Evolutionary conservation across 1,140 invertebrate genomes (phyloP).

Genomic region (Whitmania pigra): DNA sequence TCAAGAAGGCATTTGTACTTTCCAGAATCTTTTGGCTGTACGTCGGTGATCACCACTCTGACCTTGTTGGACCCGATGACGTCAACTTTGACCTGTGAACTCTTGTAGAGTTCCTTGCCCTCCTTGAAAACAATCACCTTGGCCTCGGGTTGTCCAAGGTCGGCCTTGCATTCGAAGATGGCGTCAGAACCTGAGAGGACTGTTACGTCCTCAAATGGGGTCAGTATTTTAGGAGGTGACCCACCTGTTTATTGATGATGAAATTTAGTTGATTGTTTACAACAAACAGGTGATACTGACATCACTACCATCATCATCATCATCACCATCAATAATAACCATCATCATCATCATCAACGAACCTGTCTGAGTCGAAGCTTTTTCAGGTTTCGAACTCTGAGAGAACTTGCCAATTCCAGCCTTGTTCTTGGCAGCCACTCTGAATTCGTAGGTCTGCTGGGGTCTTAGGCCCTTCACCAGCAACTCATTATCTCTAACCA

Average conservation of each 20-base stretch:
- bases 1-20: constrained; percentile 35
- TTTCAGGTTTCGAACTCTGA: constrained; percentile 12
- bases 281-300: too few relatives aligned
- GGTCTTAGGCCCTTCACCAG: constrained; percentile 70
- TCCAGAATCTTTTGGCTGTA: constrained; percentile 36
- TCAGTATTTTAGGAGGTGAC: constrained; percentile 34
- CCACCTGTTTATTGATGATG: constrained; percentile 30
- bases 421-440: constrained; percentile 78
- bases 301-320: neutral
- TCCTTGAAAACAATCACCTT: constrained; percentile 36
- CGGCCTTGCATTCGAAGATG: constrained; percentile 37
- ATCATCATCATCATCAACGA: constrained; percentile 32
- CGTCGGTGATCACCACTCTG: constrained; percentile 35
- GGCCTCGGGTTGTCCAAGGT: constrained; percentile 37
- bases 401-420: constrained; percentile 75
- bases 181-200: constrained; percentile 36
- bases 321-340: neutral
- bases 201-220: constrained; percentile 33
- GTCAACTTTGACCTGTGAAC: constrained; percentile 32
- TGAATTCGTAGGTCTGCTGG: constrained; percentile 86
- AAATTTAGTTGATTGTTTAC: too few relatives aligned
- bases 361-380: constrained; percentile 51
- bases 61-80: constrained; percentile 37
- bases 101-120: constrained; percentile 36
- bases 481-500: constrained; percentile 45